Evolutionary conservation across 2,888 invertebrate genomes (phyloP), one percentile per base, ranked within the genome.

Genomic region (Netelia fuscicornis): DNA sequence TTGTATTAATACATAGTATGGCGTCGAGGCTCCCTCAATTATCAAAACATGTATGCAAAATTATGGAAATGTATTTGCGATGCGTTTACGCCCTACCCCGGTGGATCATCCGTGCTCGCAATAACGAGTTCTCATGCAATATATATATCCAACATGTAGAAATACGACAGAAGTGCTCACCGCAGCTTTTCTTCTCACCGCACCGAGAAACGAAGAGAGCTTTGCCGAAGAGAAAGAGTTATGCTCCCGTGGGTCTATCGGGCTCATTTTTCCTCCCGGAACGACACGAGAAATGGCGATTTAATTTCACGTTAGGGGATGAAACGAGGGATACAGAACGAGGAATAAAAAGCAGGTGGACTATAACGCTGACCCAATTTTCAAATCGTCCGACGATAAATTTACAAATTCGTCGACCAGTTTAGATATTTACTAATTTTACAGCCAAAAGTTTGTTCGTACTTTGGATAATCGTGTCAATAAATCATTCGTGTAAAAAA

Each of bases 41-140:
- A 92, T 93, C 91, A 92, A 92, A 92, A 92, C 92, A 91, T 91
- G 90, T 91, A 93, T 92, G 92, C 92, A 91, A 93, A 93, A 85
- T 90, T 92, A 93, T 93, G 93, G 90, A 91, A 93, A 93, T 92
- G 89, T 90, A 91, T 92, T 91, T 91, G 89, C 90, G 87, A 90
- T 90, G 89, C 90, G 89, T 88, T 87, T 89, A 88, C 87, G 87
- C 84, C 82, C 87, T 88, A 58, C 87, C 86, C 86, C 88, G 86
- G 88, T 89, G 87, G 88, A 85, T 83, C 80, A 85, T 80, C 76
- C 64, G 76, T 76, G 71, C 88, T 89, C 87, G 86, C 89, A 86
- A 80, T 80, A 80, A 88, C 87, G 89, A 86, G 88, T 68, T 72
- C 76, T 56, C 80, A 56, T 58, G 58, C 58, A 23, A 0, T 83